Percentiles rank a stretch among this genome's conserved stretches.
Conservation (phyloP, 1,140 invertebrate genomes). For the Pseudomyrmex concolor region DNA sequence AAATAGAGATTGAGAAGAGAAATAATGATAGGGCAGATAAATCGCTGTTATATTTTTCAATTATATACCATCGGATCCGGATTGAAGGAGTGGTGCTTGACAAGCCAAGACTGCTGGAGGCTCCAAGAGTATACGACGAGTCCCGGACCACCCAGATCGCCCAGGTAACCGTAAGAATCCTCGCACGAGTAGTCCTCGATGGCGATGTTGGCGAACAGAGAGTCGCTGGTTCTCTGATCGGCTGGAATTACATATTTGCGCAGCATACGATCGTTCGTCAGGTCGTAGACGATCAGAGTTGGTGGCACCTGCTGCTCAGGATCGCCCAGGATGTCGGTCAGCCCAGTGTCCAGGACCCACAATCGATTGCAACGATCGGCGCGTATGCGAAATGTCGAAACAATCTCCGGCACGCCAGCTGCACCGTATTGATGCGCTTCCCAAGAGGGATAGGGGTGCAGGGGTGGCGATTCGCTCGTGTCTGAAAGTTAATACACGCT, state of each 20-base stretch:
- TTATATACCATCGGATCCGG: conserved; percentile 86
- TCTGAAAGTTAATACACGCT: conserved; percentile 85
- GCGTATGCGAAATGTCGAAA: conserved; percentile 90
- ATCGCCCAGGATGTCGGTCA: conserved; percentile 87
- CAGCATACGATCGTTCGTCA: conserved; percentile 89
- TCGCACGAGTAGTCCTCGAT: conserved; percentile 89
- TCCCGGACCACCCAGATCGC: conserved; percentile 88
- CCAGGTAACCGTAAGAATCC: conserved; percentile 88
- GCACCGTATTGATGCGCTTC: conserved; percentile 86
- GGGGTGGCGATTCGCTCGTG: conserved; percentile 87
- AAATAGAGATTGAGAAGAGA: background rate
- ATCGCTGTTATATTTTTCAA: background rate
- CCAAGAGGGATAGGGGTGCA: conserved; percentile 91
- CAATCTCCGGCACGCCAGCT: conserved; percentile 87
- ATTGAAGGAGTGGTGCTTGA: conserved; percentile 90
- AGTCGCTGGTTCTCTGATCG: conserved; percentile 88
- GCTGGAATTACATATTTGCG: conserved; percentile 87
- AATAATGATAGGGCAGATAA: background rate
- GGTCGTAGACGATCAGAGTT: conserved; percentile 89
- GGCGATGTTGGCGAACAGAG: conserved; percentile 91
- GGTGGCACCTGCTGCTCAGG: conserved; percentile 85
- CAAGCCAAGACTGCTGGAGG: conserved; percentile 88
- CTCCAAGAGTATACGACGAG: conserved; percentile 90
- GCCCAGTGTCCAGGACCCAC: conserved; percentile 91
- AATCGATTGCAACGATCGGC: conserved; percentile 91